Evolutionary conservation across 2,888 invertebrate genomes (phyloP), one percentile per base, ranked within the genome.

Genomic region (Pristionchus mayeri): DNA sequence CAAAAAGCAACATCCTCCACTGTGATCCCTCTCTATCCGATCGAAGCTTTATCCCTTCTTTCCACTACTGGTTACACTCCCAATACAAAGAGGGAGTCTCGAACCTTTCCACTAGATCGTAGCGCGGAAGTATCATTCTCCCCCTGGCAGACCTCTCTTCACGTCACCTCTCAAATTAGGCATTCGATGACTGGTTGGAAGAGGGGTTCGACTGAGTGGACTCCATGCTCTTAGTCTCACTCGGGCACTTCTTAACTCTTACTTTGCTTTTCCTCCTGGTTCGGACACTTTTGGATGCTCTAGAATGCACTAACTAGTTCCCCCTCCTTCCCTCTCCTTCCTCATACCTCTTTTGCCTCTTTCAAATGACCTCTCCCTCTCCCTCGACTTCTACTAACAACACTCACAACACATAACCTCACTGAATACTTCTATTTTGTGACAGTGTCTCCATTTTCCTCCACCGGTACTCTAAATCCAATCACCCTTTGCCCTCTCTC

Each of bases 251-350:
- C 44, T 76, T 76, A 50, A 44, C 48, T 50, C 76, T 76, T 76
- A 44, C 50, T 76, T 76, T 50, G 44, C 50, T 76, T 50, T 76
- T 76, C 76, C 37, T 27, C 16, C 48, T 50, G 27, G 50, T 50
- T 76, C 50, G 48, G 50, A 50, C 76, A 76, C 48, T 50, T 76
- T 76, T 50, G 76, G 76, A 44, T 76, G 48, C 48, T 48, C 76
- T 76, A 44, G 76, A 76, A 50, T 76, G 50, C 76, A 50, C 50
- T 76, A 50, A 50, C 76, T 76, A 50, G 76, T 50, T 79, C 57
- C 24, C 24, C 34, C 52, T 6, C 34, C 24, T 27, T 34, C 79
- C 34, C 54, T 13, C 52, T 24, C 79, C 44, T 37, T 52, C 57
- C 79, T 79, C 44, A 34, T 57, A 50, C 79, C 48, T 78, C 75